Base-by-base conservation (phyloP, 2,888 invertebrate genomes). In the Dorcus parallelipipedus region DNA sequence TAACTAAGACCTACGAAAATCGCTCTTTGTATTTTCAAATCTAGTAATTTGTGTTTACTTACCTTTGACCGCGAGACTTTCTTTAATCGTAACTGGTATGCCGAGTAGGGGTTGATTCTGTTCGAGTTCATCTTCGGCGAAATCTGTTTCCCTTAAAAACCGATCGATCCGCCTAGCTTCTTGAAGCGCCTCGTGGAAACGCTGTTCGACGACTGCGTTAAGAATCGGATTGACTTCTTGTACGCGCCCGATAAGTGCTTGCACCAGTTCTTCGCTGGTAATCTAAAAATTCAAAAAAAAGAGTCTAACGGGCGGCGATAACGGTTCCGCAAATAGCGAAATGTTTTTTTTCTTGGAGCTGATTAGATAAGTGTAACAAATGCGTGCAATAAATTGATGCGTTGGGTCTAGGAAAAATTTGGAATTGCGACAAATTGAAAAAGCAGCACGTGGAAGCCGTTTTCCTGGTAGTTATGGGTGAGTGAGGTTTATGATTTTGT, bases 1-100 rank as follows among this genome's bases (percentile, higher is more conserved):
- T 68, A 61, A 61, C 78, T 80, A 71, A 64, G 55, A 1, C 88
- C 90, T 86, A 45, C 7, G 5, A 14, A 17, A 10, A 42, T 42
- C 6, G 6, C 3, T 6, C 4, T 41, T 17, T 10, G 3, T 14
- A 8, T 42, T 42, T 33, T 33, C 6, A 33, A 33, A 5, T 6
- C 26, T 3, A 33, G 6, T 1, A 33, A 33, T 20, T 20, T 20
- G 20, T 2, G 3, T 20, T 20, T 20, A 6, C n/a, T 5, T 57
- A 58, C 90, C 93, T 83, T 89, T 85, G 2, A 92, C 85, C 50
- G 86, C 84, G 68, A 92, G 87, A 67, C 88, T 87, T 76, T 93
- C 93, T 76, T 94, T 95, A 0, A 92, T 87, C 6, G 93, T 91
- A 62, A 95, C 82, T 0, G 95, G 95, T 3, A 95, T 84, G 3